Percentiles rank a stretch among this genome's conserved stretches.
phyloP scores from a whole-genome alignment of 2,797 vertebrate species.

The Neoniphon sammara region DNA sequence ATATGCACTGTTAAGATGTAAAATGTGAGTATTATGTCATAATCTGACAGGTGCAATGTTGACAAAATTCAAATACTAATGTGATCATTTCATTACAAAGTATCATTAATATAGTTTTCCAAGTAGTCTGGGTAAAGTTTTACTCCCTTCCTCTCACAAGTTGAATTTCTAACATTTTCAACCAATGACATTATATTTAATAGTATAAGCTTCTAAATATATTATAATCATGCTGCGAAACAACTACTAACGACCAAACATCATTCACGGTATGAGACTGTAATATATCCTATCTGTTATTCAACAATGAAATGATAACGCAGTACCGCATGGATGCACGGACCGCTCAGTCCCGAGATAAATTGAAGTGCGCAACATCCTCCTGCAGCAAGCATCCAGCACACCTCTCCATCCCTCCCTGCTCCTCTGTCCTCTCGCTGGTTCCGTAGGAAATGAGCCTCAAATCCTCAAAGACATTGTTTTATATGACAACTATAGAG shows the following conservation, averaged over 20 bases:
- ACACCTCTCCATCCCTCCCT: constrained; percentile 66
- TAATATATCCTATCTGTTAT: background rate
- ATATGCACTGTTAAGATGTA: background rate
- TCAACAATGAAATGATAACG: constrained; percentile 18
- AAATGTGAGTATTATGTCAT: too few relatives aligned
- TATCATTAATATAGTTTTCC: background rate
- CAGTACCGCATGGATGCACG: constrained; percentile 59
- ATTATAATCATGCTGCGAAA: background rate
- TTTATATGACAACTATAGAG: constrained; percentile 45
- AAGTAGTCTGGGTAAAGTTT: background rate
- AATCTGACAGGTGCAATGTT: constrained; percentile 33
- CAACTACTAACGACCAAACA: background rate
- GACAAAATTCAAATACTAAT: constrained; percentile 3
- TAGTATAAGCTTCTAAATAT: background rate
- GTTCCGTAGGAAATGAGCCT: constrained; percentile 12
- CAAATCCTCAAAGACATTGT: constrained; percentile 23
- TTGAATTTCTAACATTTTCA: constrained; percentile 10
- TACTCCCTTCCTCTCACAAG: constrained; percentile 17
- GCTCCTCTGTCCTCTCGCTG: constrained; percentile 26
- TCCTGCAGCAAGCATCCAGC: constrained; percentile 69
- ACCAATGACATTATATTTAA: too few relatives aligned
- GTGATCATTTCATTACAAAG: background rate
- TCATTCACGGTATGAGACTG: background rate
- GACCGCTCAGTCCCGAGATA: constrained; percentile 61
- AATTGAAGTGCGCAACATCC: constrained; percentile 85